Conservation (phyloP, 2,888 invertebrate genomes). For the Netelia melanura region DNA sequence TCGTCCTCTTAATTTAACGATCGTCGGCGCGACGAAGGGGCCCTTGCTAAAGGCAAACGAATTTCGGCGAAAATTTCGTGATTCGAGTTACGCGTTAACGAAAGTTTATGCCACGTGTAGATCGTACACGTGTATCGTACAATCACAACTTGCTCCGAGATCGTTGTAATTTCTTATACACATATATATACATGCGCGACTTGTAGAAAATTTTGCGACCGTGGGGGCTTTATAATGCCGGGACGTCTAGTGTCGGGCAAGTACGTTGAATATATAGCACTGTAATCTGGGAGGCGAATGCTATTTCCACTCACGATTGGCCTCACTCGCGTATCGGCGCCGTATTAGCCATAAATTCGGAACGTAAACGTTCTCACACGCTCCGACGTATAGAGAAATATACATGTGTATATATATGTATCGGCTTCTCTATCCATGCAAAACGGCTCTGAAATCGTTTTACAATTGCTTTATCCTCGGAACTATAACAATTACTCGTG, state of each 20-base stretch:
- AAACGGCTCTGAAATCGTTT: constrained; percentile 32
- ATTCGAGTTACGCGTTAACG: constrained; percentile 28
- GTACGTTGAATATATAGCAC: constrained; percentile 11
- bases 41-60: constrained; percentile 51
- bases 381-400: neutral
- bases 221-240: constrained; percentile 29
- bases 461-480: constrained; percentile 46
- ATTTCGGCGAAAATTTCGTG: constrained; percentile 55
- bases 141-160: constrained; percentile 6
- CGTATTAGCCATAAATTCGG: constrained; percentile 72
- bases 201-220: constrained; percentile 43
- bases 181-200: neutral
- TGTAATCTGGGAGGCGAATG: constrained; percentile 46
- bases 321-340: constrained; percentile 70
- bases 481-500: constrained; percentile 29
- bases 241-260: constrained; percentile 24
- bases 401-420: neutral
- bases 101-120: constrained; percentile 9
- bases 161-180: constrained; percentile 27
- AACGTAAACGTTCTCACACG: constrained; percentile 50
- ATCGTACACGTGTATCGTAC: constrained; percentile 14
- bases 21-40: constrained; percentile 71
- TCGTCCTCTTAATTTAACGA: constrained; percentile 75
- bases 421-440: neutral
- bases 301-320: constrained; percentile 72